phyloP scores from a whole-genome alignment of 2,113 vertebrate species.

The Microtus ochrogaster region DNA sequence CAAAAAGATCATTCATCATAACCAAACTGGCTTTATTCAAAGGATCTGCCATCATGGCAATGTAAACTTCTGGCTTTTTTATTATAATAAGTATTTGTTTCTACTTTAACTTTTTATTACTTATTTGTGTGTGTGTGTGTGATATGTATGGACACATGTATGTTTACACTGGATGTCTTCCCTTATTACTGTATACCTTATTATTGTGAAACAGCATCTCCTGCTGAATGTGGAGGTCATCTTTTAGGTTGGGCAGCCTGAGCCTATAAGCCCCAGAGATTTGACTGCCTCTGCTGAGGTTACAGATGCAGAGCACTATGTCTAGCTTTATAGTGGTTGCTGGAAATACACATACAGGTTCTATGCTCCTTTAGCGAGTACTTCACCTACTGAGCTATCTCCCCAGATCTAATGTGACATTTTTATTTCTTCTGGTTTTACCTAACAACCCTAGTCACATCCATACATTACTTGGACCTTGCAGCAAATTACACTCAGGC shows the following conservation, averaged over 20 bases:
- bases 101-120: not conserved
- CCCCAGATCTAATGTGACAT: conserved; percentile 82
- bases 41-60: not conserved
- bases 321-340: too few species aligned
- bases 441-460: conserved; percentile 90
- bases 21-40: not conserved
- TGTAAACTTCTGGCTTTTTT: conserved; percentile 4
- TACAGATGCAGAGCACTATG: not conserved
- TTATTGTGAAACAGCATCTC: not conserved
- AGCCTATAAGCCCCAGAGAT: not conserved
- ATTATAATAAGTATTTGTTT: conserved; percentile 92
- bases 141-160: not conserved
- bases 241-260: not conserved
- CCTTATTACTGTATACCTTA: not conserved
- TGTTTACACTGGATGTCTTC: not conserved
- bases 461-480: conserved; percentile 87
- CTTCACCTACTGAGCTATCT: not conserved
- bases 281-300: not conserved
- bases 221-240: not conserved
- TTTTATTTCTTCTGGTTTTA: conserved; percentile 82
- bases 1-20: not conserved
- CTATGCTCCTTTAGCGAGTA: not conserved
- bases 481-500: conserved; percentile 90
- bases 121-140: not conserved
- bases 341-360: not conserved